Conservation (phyloP, 2,113 vertebrate genomes). For the Chaenocephalus aceratus region DNA sequence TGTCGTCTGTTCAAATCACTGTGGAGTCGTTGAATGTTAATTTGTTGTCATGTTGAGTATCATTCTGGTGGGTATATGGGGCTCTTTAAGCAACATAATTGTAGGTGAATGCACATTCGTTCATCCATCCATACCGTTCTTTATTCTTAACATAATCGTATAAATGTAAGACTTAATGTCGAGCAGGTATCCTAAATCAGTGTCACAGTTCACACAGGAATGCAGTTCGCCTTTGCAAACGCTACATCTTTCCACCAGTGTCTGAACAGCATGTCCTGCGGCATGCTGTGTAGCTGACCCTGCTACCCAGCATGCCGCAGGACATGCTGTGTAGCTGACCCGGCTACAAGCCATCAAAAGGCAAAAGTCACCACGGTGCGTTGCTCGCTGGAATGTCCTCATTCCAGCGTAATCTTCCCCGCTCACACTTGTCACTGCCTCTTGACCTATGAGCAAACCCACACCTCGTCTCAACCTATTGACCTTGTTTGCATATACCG, state of each 20-base stretch:
- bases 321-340: background rate
- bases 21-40: too few species aligned
- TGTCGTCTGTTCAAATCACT: too few species aligned
- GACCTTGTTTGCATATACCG: background rate
- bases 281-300: background rate
- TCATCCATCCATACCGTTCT: too few species aligned
- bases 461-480: background rate
- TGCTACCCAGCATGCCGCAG: background rate
- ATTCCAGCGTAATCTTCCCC: constrained; percentile 12
- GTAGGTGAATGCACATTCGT: too few species aligned
- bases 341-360: constrained; percentile 9
- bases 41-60: too few species aligned
- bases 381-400: constrained; percentile 21
- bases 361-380: background rate
- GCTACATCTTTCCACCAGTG: constrained; percentile 7
- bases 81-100: too few species aligned
- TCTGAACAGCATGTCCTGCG: too few species aligned
- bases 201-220: background rate
- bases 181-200: background rate
- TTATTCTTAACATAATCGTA: too few species aligned
- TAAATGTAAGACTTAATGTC: too few species aligned
- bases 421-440: background rate
- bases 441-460: constrained; percentile 42
- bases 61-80: too few species aligned
- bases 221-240: background rate